Conservation (phyloP, 2,113 vertebrate species). For the Sitta europaea region DNA sequence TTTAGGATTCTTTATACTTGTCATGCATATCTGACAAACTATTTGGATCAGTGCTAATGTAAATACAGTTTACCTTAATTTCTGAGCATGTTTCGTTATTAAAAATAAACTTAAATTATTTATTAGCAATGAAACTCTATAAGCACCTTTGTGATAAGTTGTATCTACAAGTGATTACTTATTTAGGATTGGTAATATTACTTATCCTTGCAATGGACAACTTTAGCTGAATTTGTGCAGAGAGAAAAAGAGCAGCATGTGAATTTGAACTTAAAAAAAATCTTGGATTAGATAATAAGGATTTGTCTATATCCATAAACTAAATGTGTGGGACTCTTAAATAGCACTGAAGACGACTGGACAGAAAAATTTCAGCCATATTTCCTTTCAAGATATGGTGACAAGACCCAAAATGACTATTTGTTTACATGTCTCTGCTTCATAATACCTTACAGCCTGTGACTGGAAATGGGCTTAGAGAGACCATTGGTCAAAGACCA, state of each 20-base stretch:
- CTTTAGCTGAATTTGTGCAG: background rate
- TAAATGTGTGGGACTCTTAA: background rate
- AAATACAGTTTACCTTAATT: background rate
- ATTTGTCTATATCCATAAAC: background rate
- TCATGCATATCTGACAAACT: background rate
- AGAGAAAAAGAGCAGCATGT: background rate
- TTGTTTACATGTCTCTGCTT: background rate
- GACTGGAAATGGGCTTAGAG: background rate
- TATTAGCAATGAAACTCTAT: background rate
- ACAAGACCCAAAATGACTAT: background rate
- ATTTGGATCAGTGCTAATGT: background rate
- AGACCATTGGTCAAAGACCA: background rate
- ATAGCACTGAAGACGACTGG: background rate
- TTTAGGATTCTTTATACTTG: background rate
- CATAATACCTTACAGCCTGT: background rate
- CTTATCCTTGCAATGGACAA: background rate
- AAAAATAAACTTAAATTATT: background rate
- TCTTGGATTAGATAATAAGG: background rate
- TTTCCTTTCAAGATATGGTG: background rate
- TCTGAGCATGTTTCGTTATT: background rate
- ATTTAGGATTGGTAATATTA: background rate
- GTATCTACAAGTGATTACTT: background rate
- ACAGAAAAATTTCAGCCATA: background rate
- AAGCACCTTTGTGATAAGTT: background rate
- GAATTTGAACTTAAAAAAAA: background rate